phyloP scores from a whole-genome alignment of 2,888 invertebrate genomes.

The Oscheius myriophilus region DNA sequence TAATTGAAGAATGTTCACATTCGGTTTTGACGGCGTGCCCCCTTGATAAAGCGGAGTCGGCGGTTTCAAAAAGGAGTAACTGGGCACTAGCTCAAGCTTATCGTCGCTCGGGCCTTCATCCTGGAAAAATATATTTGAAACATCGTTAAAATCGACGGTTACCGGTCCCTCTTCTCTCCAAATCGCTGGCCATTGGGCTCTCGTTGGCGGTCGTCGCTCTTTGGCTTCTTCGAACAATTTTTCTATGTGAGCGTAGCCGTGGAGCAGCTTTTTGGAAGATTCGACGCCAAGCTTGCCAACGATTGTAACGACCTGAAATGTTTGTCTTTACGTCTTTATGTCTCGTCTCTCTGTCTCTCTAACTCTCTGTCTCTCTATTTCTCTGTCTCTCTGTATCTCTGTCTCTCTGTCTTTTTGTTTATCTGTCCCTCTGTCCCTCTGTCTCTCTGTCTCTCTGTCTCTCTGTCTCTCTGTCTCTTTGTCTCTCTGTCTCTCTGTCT shows the following conservation, averaged over 20 bases:
- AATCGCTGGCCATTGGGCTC: slow-evolving; percentile 21
- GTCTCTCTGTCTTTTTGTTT: too few relatives aligned
- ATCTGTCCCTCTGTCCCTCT: too few relatives aligned
- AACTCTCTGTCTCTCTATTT: too few relatives aligned
- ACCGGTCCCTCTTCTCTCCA: slow-evolving; percentile 19
- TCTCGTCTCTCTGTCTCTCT: not conserved
- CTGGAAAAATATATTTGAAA: too few relatives aligned
- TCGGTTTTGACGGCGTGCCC: not conserved
- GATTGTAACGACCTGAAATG: slow-evolving; percentile 13
- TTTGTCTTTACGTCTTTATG: not conserved
- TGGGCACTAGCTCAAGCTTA: slow-evolving; percentile 17
- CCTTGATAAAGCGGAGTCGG: not conserved
- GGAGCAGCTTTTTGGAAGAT: slow-evolving; percentile 17
- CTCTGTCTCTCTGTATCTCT: not conserved
- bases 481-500: not conserved
- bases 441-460: too few relatives aligned
- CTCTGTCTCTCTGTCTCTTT: not conserved
- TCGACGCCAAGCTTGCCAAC: slow-evolving; percentile 10
- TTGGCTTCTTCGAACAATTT: slow-evolving; percentile 17
- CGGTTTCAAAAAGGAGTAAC: slow-evolving; percentile 10
- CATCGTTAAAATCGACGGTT: not conserved
- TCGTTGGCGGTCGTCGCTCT: slow-evolving; percentile 13
- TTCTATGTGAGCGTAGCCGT: slow-evolving; percentile 17
- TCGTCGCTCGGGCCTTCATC: not conserved
- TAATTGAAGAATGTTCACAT: not conserved